phyloP scores from a whole-genome alignment of 2,797 vertebrate species.

The Gephyroberyx darwinii region DNA sequence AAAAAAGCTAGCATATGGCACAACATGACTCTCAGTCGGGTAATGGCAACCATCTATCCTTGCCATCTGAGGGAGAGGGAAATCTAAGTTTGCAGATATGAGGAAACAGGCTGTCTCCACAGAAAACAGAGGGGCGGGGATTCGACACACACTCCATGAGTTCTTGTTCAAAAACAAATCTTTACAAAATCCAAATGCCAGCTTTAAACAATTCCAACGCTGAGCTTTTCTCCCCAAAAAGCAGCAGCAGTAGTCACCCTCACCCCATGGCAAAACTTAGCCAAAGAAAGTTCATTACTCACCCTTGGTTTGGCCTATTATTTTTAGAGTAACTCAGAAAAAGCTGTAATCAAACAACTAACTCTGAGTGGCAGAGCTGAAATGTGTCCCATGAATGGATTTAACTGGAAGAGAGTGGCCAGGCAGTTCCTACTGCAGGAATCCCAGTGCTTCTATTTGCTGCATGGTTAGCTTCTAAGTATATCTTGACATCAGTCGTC shows the following conservation, averaged over 20 bases:
- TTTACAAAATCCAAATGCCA: constrained; percentile 33
- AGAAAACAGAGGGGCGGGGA: constrained; percentile 34
- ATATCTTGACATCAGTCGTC: constrained; percentile 76
- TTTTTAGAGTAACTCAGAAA: constrained; percentile 44
- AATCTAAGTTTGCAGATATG: constrained; percentile 47
- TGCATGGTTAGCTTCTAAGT: constrained; percentile 80
- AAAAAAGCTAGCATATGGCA: constrained; percentile 67
- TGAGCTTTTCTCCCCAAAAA: constrained; percentile 29
- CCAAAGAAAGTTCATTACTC: constrained; percentile 24
- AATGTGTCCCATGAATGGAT: constrained; percentile 69
- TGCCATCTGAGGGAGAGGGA: constrained; percentile 46
- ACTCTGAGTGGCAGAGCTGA: constrained; percentile 63
- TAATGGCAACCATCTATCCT: constrained; percentile 67
- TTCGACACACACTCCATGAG: constrained; percentile 28
- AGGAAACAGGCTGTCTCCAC: constrained; percentile 46
- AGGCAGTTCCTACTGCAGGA: constrained; percentile 64
- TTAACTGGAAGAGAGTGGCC: constrained; percentile 53
- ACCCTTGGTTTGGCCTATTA: constrained; percentile 46
- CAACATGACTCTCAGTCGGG: constrained; percentile 52
- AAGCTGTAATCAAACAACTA: constrained; percentile 37
- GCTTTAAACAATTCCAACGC: constrained; percentile 27
- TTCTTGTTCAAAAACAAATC: constrained; percentile 33
- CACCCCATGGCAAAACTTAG: constrained; percentile 33
- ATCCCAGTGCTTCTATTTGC: constrained; percentile 73
- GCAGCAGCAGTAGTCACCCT: constrained; percentile 18